Evolutionary conservation across 2,888 invertebrate genomes (phyloP), one percentile per base, ranked within the genome.

Genomic region (Scaptomyza tumidula): DNA sequence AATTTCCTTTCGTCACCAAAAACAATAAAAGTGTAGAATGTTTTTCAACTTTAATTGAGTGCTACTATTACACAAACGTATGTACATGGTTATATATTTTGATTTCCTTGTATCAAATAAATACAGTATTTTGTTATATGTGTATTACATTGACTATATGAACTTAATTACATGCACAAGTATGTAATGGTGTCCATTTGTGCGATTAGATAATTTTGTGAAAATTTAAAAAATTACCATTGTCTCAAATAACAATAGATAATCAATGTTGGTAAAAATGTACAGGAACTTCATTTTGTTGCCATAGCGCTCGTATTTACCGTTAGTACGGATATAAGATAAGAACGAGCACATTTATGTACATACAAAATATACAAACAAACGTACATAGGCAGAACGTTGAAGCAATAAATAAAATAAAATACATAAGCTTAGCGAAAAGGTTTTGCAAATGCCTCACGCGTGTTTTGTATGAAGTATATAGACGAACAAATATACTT

Each of bases 171-270:
- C 16, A 53, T 35, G 39, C 14, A 3, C 10, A 16, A 16, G 27
- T 27, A 37, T 49, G 41, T 27, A 55, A 60, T 37, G 27, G n/a
- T 41, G 43, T 37, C 16, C 41, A 33, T 52, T 29, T 44, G 10
- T 58, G 46, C 29, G 75, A 85, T 83, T 83, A 83, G 87, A 85
- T 83, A 83, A 83, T 87, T 85, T 72, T 44, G 35, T 57, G 46
- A 70, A 56, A 71, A 65, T 50, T 58, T 35, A 45, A 24, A 24
- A 49, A 43, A 24, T 31, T 44, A 14, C 33, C 48, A 49, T 65
- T 65, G 56, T 71, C 39, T 53, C 24, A 27, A 39, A 61, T 33
- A 65, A 59, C 56, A 59, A 56, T 56, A 39, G 50, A 9, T 54
- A 64, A 71, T 75, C 13, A 11, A 14, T 24, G 33, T 62, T 60